Percentiles rank a stretch among this genome's conserved stretches.
Conservation (phyloP, 2,888 invertebrate genomes). For the Hylaea fasciaria region DNA sequence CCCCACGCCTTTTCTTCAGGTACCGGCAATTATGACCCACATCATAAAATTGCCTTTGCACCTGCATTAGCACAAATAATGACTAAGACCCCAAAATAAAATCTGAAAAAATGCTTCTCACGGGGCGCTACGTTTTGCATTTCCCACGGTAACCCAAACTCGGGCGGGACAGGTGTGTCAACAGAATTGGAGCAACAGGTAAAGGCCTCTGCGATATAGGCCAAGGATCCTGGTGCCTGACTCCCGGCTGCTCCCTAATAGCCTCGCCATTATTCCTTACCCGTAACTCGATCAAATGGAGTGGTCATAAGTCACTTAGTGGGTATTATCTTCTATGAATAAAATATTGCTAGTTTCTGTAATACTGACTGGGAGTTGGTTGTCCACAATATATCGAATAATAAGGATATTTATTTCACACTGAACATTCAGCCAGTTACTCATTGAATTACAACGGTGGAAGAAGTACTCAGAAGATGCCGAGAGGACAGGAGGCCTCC, state of each 20-base stretch:
- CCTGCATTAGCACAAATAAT: conserved; percentile 7
- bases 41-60: conserved; percentile 1
- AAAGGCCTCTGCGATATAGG: conserved; percentile 58
- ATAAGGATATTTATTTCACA: too few species aligned
- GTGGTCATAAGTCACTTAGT: neutral
- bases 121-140: conserved; percentile 23
- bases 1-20: neutral
- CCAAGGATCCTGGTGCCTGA: conserved; percentile 55
- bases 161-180: conserved; percentile 51
- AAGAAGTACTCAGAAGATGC: neutral
- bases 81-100: too few species aligned
- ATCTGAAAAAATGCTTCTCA: conserved; percentile 6
- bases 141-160: conserved; percentile 44
- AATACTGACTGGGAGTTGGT: neutral
- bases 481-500: neutral
- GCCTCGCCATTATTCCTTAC: conserved; percentile 25
- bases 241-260: conserved; percentile 37
- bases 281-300: conserved; percentile 18
- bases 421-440: too few species aligned
- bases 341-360: too few species aligned
- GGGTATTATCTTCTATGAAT: neutral
- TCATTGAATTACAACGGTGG: too few species aligned
- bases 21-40: conserved; percentile 2
- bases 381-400: too few species aligned
- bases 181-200: conserved; percentile 63